Base-by-base conservation (phyloP, 2,113 vertebrate species). In the Cyanoderma ruficeps region DNA sequence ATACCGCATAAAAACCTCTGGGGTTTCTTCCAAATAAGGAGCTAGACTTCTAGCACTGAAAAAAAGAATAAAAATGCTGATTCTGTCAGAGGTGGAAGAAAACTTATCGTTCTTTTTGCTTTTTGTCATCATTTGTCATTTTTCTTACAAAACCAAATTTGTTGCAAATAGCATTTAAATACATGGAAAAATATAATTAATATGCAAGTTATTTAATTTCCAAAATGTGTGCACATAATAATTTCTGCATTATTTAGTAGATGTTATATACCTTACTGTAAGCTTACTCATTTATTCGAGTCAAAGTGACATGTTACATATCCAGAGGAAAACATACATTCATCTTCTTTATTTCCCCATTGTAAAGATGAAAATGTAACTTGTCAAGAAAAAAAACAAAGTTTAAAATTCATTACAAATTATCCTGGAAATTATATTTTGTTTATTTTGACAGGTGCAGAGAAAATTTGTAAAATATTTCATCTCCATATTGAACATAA, bases 401-500 rank as follows among this genome's bases (percentile, higher is more conserved):
- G 37, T 78, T 68, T 91, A 78, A 88, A 95, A 96, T 93, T 93
- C n/a, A 89, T 96, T 90, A 70, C 22, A 81, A 89, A 95, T 95
- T 95, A 94, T 90, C 41, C 41, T 75, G 65, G 41, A 95, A 96
- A 95, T 93, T 89, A 87, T 92, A 75, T 91, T 94, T 91, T 93
- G 35, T 70, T 94, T 95, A 94, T 96, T 96, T 95, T 94, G 83
- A 89, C 83, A 89, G 71, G 25, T 75, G 23, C 28, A 89, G 49
- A 83, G 83, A 90, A 95, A 90, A 92, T 35, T 86, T 7, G 13
- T 84, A 71, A 95, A 93, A 92, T 92, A 96, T 93, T 92, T 93
- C 72, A 78, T 86, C 41, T 90, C 60, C 41, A 33, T 60, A 81
- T 78, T 64, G 83, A 89, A 83, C n/a, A 35, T 93, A 96, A 93